These are phyloP conservation scores for Macaria liturata DNA, from an alignment of 2,888 invertebrate species.

Conservation along the genomic window DNA sequence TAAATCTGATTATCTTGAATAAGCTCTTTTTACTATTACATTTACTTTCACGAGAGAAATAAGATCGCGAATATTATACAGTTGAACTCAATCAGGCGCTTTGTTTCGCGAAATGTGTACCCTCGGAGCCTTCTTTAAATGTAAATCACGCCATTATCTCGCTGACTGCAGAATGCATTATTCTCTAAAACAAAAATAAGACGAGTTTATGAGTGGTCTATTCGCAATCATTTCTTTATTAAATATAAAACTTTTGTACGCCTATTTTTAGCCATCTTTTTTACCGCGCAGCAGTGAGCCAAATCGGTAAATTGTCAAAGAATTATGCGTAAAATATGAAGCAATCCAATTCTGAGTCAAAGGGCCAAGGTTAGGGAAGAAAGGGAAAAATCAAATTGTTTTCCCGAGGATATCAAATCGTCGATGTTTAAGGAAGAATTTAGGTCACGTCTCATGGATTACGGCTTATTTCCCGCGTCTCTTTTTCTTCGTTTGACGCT, in stretches of 20 bases:
- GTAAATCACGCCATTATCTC: slow-evolving; percentile 4
- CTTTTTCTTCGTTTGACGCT: slow-evolving; percentile 81
- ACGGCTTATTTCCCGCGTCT: slow-evolving; percentile 78
- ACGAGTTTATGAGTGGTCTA: not conserved
- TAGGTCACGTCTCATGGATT: slow-evolving; percentile 80
- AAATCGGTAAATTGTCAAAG: slow-evolving; percentile 37
- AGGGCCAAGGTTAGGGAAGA: slow-evolving; percentile 56
- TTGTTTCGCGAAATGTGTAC: slow-evolving; percentile 5
- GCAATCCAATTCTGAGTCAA: slow-evolving; percentile 59
- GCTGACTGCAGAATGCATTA: not conserved
- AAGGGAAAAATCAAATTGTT: slow-evolving; percentile 74
- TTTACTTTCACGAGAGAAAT: slow-evolving; percentile 13
- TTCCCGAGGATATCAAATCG: slow-evolving; percentile 76
- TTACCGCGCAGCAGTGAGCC: too few relatives aligned
- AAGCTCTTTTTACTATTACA: slow-evolving; percentile 2
- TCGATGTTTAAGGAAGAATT: slow-evolving; percentile 77
- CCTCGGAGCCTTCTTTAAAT: slow-evolving; percentile 1
- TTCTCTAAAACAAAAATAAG: not conserved
- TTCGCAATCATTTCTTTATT: too few relatives aligned
- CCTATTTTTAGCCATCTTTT: too few relatives aligned
- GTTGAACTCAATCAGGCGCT: slow-evolving; percentile 9
- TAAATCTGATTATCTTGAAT: slow-evolving; percentile 13
- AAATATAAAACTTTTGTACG: too few relatives aligned
- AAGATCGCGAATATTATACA: slow-evolving; percentile 2
- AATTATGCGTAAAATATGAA: slow-evolving; percentile 55